Evolutionary conservation across 2,888 invertebrate species (phyloP).

Genomic region (Bombylius major): DNA sequence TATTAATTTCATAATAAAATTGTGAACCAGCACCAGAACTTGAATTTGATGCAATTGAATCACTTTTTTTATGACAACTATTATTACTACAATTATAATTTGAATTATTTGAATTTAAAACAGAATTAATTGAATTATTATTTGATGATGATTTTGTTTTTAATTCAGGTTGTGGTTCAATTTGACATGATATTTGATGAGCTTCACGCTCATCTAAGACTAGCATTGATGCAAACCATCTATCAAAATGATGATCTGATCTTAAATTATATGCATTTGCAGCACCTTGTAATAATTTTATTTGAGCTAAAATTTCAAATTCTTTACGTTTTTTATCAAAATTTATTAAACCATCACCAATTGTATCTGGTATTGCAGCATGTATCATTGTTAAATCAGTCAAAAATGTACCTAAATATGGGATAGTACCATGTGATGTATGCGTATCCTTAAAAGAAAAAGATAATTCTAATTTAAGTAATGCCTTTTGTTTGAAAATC

Average conservation of each 20-base stretch:
- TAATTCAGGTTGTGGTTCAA: slow-evolving; percentile 55
- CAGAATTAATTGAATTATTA: not conserved
- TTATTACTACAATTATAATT: not conserved
- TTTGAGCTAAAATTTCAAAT: slow-evolving; percentile 95
- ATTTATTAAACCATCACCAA: slow-evolving; percentile 76
- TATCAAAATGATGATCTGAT: slow-evolving; percentile 76
- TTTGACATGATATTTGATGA: slow-evolving; percentile 76
- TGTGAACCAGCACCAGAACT: slow-evolving; percentile 77
- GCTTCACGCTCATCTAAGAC: slow-evolving; percentile 88
- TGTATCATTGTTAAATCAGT: slow-evolving; percentile 99
- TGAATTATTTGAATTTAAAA: slow-evolving; percentile 20
- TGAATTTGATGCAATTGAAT: slow-evolving; percentile 79
- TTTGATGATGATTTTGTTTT: slow-evolving; percentile 16
- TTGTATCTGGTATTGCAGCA: slow-evolving; percentile 79
- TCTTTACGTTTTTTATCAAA: slow-evolving; percentile 97
- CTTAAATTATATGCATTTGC: slow-evolving; percentile 89
- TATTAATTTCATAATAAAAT: slow-evolving; percentile 74
- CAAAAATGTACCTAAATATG: slow-evolving; percentile 93
- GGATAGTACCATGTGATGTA: slow-evolving; percentile 89
- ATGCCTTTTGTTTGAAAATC: too few relatives aligned
- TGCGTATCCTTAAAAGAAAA: slow-evolving; percentile 40
- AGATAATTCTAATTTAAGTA: not conserved
- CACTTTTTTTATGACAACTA: slow-evolving; percentile 68
- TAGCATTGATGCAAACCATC: slow-evolving; percentile 89
- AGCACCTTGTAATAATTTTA: slow-evolving; percentile 86